phyloP scores from a whole-genome alignment of 2,797 vertebrate genomes.

The Myotis planiceps region DNA sequence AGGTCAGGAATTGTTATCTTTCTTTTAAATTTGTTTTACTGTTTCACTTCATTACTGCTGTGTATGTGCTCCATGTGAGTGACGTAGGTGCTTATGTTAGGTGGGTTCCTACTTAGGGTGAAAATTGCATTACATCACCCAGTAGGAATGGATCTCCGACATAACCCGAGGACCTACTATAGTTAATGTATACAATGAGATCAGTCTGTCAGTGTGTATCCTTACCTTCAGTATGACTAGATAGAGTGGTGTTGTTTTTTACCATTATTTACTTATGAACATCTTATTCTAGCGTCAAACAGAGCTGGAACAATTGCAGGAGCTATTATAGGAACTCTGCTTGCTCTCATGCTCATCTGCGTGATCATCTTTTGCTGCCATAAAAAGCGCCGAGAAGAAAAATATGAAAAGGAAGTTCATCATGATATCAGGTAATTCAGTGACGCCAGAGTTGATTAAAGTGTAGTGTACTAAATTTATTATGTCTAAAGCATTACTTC shows the following conservation, averaged over 20 bases:
- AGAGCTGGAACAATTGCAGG: slow-evolving; percentile 92
- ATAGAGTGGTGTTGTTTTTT: not conserved
- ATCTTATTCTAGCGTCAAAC: slow-evolving; percentile 90
- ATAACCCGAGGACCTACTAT: not conserved
- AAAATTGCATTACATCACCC: too few relatives aligned
- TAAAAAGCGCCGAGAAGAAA: slow-evolving; percentile 94
- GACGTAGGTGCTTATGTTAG: too few relatives aligned
- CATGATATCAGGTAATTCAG: slow-evolving; percentile 95
- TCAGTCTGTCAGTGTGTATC: not conserved
- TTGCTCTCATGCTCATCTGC: slow-evolving; percentile 91
- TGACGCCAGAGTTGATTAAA: not conserved
- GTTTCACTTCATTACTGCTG: too few relatives aligned
- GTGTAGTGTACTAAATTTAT: not conserved
- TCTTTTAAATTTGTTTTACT: too few relatives aligned
- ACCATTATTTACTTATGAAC: not conserved
- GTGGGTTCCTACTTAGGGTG: too few relatives aligned
- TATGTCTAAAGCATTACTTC: not conserved
- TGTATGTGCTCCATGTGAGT: too few relatives aligned
- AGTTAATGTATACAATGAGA: not conserved
- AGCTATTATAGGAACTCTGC: slow-evolving; percentile 90
- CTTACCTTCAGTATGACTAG: not conserved
- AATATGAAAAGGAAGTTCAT: slow-evolving; percentile 98
- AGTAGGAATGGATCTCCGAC: too few relatives aligned
- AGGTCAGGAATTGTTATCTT: too few relatives aligned
- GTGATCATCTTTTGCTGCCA: slow-evolving; percentile 93